Conservation (phyloP, 2,113 vertebrate species). For the Grantiella picta region DNA sequence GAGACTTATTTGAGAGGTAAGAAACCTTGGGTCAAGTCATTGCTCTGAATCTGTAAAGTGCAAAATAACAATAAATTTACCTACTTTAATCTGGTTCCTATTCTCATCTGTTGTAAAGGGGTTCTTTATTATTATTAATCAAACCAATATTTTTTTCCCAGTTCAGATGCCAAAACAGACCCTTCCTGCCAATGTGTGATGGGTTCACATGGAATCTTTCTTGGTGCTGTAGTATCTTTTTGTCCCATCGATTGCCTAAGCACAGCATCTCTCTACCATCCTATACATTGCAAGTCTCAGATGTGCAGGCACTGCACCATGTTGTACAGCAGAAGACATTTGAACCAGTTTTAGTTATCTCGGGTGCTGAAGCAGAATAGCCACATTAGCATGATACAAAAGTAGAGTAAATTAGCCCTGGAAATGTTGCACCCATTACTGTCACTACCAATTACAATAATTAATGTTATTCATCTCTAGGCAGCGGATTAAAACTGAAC, state of each 20-base stretch:
- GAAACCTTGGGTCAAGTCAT: not conserved
- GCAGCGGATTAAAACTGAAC: slow-evolving; percentile 51
- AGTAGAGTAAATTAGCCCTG: slow-evolving; percentile 60
- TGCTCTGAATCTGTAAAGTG: not conserved
- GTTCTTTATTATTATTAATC: not conserved
- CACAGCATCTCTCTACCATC: not conserved
- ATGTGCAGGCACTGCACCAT: accelerated
- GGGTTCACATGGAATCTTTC: not conserved
- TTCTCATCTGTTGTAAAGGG: not conserved
- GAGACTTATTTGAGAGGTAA: not conserved
- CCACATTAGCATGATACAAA: slow-evolving; percentile 55
- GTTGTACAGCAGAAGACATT: not conserved
- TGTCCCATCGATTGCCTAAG: not conserved
- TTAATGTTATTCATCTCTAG: slow-evolving; percentile 67
- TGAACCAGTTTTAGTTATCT: slow-evolving; percentile 36
- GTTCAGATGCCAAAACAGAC: not conserved
- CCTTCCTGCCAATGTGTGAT: not conserved
- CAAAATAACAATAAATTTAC: not conserved
- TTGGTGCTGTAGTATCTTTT: not conserved
- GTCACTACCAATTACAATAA: slow-evolving; percentile 64
- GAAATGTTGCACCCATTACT: slow-evolving; percentile 64
- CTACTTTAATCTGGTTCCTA: not conserved
- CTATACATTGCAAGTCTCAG: not conserved
- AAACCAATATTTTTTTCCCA: not conserved
- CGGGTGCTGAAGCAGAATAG: slow-evolving; percentile 42